phyloP scores from a whole-genome alignment of 2,113 vertebrate species.

The Heterochromis multidens region DNA sequence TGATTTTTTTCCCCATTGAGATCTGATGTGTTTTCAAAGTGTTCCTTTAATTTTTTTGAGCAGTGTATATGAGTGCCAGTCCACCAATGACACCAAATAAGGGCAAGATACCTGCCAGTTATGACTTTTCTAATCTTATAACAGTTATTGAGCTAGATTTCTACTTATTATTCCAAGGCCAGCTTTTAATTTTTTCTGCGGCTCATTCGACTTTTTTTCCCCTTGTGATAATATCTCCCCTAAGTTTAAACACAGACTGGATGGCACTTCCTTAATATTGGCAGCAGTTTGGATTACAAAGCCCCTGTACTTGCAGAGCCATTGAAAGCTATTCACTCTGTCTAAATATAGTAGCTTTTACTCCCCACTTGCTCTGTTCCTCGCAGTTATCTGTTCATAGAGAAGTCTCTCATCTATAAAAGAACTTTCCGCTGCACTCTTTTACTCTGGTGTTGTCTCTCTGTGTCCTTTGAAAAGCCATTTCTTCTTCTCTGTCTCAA shows the following conservation, averaged over 20 bases:
- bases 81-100: background rate
- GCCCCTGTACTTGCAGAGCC: background rate
- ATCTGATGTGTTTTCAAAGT: no score
- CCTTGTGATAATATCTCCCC: conserved; percentile 8
- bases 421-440: background rate
- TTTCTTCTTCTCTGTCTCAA: background rate
- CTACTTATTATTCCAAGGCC: background rate
- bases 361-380: background rate
- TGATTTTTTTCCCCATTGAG: no score
- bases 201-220: background rate
- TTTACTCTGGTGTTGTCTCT: background rate
- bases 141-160: background rate
- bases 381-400: conserved; percentile 2
- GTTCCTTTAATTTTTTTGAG: no score
- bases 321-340: conserved; percentile 14
- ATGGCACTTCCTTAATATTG: conserved; percentile 19
- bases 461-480: background rate
- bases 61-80: background rate
- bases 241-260: background rate
- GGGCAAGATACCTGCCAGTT: background rate
- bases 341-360: conserved; percentile 29
- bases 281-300: conserved; percentile 31
- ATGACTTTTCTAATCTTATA: conserved; percentile 2
- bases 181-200: background rate
- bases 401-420: conserved; percentile 25